Evolutionary conservation across 2,797 vertebrate species (phyloP).

Genomic region (Podargus strigoides): DNA sequence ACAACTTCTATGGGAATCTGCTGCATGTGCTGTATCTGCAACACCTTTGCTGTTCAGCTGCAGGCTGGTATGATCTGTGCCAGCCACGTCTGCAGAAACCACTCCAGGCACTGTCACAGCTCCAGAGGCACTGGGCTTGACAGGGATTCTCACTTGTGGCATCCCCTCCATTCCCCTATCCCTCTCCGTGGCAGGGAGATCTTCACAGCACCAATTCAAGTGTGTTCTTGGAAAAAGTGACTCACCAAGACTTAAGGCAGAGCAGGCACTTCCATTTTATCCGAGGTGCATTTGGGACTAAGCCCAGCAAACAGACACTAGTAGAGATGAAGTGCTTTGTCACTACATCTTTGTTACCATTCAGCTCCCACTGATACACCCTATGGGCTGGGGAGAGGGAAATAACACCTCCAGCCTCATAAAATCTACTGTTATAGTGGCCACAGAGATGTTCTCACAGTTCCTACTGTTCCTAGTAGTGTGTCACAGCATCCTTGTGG

Average conservation of each 20-base stretch:
- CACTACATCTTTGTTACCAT: neutral
- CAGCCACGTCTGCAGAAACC: neutral
- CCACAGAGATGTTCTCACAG: neutral
- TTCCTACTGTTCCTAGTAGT: neutral
- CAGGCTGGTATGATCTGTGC: neutral
- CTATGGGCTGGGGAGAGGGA: neutral
- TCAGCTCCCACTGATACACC: neutral
- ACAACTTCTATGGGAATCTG: neutral
- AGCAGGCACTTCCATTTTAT: neutral
- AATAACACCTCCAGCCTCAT: neutral
- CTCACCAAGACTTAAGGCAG: neutral
- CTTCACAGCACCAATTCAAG: neutral
- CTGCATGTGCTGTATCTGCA: neutral
- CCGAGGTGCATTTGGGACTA: neutral
- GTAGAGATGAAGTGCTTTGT: neutral
- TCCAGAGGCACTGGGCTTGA: neutral
- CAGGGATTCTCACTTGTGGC: neutral
- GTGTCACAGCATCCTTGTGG: neutral
- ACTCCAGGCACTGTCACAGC: neutral
- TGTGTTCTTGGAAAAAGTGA: neutral
- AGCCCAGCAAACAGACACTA: neutral
- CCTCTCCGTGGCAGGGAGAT: too few species aligned
- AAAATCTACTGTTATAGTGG: neutral
- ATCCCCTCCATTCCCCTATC: accelerated
- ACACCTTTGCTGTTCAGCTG: neutral